Conservation (phyloP, 2,797 vertebrate species). For the Scomberomorus guttatus region DNA sequence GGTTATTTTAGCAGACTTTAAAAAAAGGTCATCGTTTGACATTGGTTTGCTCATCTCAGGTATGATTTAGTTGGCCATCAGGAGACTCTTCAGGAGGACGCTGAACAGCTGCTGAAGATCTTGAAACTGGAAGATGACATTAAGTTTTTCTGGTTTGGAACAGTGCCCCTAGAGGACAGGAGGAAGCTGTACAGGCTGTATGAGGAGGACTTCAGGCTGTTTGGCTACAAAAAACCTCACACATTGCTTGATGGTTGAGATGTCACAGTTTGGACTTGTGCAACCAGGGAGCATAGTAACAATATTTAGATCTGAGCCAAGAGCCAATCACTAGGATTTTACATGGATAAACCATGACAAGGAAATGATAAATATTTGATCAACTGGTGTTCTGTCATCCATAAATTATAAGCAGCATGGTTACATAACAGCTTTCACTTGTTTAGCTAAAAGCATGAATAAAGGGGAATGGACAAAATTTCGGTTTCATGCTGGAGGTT, state of each 20-base stretch:
- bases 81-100: slow-evolving; percentile 89
- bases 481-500: not conserved
- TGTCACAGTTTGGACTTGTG: not conserved
- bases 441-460: not conserved
- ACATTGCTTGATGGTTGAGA: slow-evolving; percentile 51
- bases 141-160: slow-evolving; percentile 90
- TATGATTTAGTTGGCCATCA: slow-evolving; percentile 92
- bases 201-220: slow-evolving; percentile 89
- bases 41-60: slow-evolving; percentile 18
- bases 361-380: no score
- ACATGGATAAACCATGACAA: not conserved
- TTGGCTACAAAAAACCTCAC: slow-evolving; percentile 88
- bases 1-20: no score
- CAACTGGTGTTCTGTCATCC: not conserved
- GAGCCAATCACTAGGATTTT: not conserved
- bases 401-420: not conserved
- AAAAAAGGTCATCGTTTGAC: not conserved
- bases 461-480: not conserved
- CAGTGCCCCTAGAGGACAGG: slow-evolving; percentile 87
- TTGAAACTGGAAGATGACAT: slow-evolving; percentile 86
- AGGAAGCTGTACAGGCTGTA: slow-evolving; percentile 90
- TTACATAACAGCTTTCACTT: not conserved
- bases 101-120: slow-evolving; percentile 83
- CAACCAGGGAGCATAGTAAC: not conserved
- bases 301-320: not conserved